These are phyloP conservation scores for Agapostemon virescens DNA, from an alignment of 2,888 invertebrate species.

Conservation along the genomic window DNA sequence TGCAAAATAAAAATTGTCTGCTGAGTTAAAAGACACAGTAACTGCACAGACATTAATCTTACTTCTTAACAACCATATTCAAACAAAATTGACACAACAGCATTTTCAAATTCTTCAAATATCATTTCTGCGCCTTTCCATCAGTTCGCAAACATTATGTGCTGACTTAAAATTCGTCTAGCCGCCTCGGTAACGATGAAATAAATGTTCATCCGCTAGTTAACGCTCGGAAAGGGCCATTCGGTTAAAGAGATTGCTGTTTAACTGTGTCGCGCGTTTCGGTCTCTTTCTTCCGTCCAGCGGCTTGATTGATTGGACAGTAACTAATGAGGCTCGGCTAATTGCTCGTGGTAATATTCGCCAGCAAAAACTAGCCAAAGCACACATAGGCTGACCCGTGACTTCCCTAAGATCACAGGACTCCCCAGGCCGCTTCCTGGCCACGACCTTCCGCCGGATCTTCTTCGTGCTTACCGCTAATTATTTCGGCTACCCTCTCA, in stretches of 20 bases:
- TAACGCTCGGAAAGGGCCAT: background rate
- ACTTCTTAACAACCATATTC: too few species aligned
- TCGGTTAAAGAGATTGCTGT: conserved; percentile 12
- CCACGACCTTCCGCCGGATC: conserved; percentile 70
- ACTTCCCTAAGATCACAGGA: conserved; percentile 75
- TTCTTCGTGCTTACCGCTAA: conserved; percentile 69
- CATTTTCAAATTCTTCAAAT: too few species aligned
- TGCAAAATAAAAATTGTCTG: too few species aligned
- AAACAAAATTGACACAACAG: too few species aligned
- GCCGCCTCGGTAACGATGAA: background rate
- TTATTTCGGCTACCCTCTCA: conserved; percentile 67
- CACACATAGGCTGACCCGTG: conserved; percentile 70
- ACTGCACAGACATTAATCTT: too few species aligned
- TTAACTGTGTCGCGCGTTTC: conserved; percentile 42
- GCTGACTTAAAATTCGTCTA: background rate
- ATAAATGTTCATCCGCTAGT: background rate
- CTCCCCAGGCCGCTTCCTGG: conserved; percentile 72
- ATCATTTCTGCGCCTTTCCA: too few species aligned
- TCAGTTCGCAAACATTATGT: too few species aligned
- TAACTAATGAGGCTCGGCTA: conserved; percentile 74
- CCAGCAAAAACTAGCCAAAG: conserved; percentile 67
- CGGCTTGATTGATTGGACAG: conserved; percentile 73
- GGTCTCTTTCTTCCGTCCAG: conserved; percentile 56
- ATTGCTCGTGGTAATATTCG: conserved; percentile 72
- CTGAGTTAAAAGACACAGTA: too few species aligned